Evolutionary conservation across 2,888 invertebrate genomes (phyloP).

Genomic region (Drosophila subsilvestris): DNA sequence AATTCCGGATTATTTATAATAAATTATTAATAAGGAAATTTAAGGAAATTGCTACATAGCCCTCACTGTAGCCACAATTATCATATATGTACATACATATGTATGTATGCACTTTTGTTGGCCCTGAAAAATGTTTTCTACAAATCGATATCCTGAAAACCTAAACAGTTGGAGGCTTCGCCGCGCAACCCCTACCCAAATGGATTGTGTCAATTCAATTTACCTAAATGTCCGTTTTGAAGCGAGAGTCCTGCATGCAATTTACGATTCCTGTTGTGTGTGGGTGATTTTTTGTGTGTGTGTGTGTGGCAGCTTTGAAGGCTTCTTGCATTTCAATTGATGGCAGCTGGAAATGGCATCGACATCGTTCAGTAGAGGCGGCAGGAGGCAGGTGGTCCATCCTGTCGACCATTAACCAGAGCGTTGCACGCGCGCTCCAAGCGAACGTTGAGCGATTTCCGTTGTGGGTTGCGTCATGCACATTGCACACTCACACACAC

Average conservation of each 20-base stretch:
- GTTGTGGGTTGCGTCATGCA: constrained; percentile 74
- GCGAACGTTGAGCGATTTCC: constrained; percentile 67
- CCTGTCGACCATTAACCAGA: constrained; percentile 45
- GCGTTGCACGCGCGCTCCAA: constrained; percentile 57
- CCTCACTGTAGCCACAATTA: neutral
- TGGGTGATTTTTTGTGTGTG: constrained; percentile 12
- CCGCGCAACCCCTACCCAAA: neutral
- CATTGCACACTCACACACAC: constrained; percentile 17
- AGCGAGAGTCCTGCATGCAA: constrained; percentile 7
- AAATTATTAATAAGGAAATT: neutral
- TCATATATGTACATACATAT: too few species aligned
- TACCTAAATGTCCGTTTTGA: constrained; percentile 38
- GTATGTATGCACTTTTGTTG: constrained; percentile 2
- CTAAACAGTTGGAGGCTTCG: constrained; percentile 20
- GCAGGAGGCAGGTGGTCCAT: constrained; percentile 2
- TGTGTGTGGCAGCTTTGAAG: constrained; percentile 29
- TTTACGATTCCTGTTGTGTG: constrained; percentile 7
- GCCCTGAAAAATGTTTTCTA: constrained; percentile 16
- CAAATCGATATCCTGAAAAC: constrained; percentile 28
- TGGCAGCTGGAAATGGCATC: constrained; percentile 47
- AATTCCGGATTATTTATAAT: neutral
- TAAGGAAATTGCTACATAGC: neutral
- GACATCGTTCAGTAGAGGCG: constrained; percentile 10
- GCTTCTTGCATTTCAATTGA: constrained; percentile 49
- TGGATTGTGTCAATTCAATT: constrained; percentile 29